A percentile compares a stretch with the other conserved stretches of the same genome.
Conservation (phyloP, 2,888 invertebrate genomes). For the Ceraclea dissimilis region DNA sequence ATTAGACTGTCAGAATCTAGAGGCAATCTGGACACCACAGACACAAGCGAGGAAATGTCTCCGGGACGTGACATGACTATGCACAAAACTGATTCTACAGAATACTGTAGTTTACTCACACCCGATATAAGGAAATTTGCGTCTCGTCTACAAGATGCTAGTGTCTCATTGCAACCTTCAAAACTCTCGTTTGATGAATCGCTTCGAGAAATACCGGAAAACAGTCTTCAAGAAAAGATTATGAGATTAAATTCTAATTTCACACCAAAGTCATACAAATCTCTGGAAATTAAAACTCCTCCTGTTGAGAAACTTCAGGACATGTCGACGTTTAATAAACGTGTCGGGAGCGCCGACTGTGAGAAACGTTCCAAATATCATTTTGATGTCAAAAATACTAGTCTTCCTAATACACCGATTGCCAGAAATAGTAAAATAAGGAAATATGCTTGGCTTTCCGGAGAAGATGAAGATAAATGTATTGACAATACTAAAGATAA, state of each 20-base stretch:
- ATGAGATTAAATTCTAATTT: constrained; percentile 38
- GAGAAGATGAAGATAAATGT: constrained; percentile 28
- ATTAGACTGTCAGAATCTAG: not conserved
- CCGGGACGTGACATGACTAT: constrained; percentile 24
- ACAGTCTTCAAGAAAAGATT: constrained; percentile 11
- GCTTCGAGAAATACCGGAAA: not conserved
- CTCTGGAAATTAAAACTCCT: constrained; percentile 44
- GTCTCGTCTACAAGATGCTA: constrained; percentile 5
- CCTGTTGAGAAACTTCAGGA: constrained; percentile 38
- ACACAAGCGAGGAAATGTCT: not conserved
- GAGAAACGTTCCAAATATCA: constrained; percentile 38
- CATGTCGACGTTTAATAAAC: constrained; percentile 35
- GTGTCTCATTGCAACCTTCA: not conserved
- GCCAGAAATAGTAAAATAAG: constrained; percentile 49
- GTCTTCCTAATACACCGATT: constrained; percentile 47
- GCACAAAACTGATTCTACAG: constrained; percentile 44
- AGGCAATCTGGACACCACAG: constrained; percentile 6
- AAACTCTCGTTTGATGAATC: constrained; percentile 22
- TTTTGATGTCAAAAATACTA: constrained; percentile 44
- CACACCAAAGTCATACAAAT: constrained; percentile 44
- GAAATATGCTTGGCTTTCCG: constrained; percentile 49
- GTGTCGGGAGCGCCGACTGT: constrained; percentile 33
- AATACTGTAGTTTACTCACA: constrained; percentile 45
- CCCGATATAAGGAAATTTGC: constrained; percentile 31
- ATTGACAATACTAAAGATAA: not conserved